phyloP scores from a whole-genome alignment of 2,113 vertebrate species.

The Bostrychus sinensis region DNA sequence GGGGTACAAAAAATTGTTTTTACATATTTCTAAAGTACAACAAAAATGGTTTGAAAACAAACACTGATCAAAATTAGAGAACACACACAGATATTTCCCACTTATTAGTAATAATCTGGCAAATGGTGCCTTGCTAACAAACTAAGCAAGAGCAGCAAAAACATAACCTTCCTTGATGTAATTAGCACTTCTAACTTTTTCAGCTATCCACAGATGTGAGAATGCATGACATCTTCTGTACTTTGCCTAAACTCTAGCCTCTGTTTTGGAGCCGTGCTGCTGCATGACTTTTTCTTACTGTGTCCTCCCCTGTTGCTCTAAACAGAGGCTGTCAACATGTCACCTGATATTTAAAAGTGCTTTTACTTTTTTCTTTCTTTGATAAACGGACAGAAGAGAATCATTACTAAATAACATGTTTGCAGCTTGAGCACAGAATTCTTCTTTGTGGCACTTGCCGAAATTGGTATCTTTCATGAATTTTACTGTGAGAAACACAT shows the following conservation, averaged over 20 bases:
- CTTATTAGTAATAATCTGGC: too few relatives aligned
- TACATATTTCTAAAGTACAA: too few relatives aligned
- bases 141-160: too few relatives aligned
- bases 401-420: slow-evolving; percentile 1
- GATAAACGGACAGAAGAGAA: slow-evolving; percentile 1
- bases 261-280: neutral
- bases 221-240: neutral
- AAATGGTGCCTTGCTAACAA: too few relatives aligned
- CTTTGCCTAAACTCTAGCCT: neutral
- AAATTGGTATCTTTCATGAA: neutral
- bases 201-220: neutral
- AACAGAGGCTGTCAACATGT: slow-evolving; percentile 9
- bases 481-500: neutral
- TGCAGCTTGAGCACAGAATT: neutral
- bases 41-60: too few relatives aligned
- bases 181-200: too few relatives aligned
- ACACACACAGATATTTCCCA: too few relatives aligned
- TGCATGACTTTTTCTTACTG: neutral
- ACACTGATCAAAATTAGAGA: too few relatives aligned
- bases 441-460: neutral
- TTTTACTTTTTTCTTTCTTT: neutral
- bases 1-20: too few relatives aligned
- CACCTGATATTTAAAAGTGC: neutral
- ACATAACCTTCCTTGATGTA: too few relatives aligned
- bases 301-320: neutral